Evolutionary conservation across 2,888 invertebrate species (phyloP).

Genomic region (Agrotis segetum): DNA sequence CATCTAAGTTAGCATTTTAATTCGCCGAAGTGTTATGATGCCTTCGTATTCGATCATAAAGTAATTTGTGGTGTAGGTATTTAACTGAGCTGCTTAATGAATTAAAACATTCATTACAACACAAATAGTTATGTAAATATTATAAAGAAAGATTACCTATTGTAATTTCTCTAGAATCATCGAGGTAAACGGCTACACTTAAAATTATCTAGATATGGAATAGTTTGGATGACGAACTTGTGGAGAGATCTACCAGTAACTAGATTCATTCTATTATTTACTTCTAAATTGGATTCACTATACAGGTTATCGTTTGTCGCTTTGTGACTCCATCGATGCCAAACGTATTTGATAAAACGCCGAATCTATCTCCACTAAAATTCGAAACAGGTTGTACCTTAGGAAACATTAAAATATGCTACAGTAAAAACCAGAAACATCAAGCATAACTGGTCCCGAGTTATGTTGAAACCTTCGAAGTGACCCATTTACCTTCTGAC

Average conservation of each 20-base stretch:
- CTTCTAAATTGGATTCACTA: background rate
- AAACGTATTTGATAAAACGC: background rate
- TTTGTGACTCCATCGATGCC: background rate
- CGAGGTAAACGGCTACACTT: background rate
- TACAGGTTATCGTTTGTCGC: background rate
- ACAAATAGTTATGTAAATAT: background rate
- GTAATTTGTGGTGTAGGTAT: background rate
- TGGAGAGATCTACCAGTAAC: background rate
- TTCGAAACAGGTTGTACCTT: constrained; percentile 10
- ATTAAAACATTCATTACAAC: background rate
- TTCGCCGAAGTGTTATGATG: constrained; percentile 15
- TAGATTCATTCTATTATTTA: background rate
- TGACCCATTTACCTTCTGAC: constrained; percentile 56
- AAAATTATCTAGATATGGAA: background rate
- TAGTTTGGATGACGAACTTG: background rate
- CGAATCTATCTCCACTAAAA: constrained; percentile 6
- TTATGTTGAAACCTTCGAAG: constrained; percentile 46
- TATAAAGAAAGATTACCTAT: background rate
- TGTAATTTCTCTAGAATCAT: constrained; percentile 1
- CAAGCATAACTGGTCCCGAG: constrained; percentile 20
- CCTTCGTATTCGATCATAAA: constrained; percentile 1
- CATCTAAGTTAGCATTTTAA: constrained; percentile 12
- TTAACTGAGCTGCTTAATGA: background rate
- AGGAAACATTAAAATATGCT: constrained; percentile 4
- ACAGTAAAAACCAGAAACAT: constrained; percentile 21